Conservation (phyloP, 1,140 invertebrate genomes). For the Ostrea denselamellosa region DNA sequence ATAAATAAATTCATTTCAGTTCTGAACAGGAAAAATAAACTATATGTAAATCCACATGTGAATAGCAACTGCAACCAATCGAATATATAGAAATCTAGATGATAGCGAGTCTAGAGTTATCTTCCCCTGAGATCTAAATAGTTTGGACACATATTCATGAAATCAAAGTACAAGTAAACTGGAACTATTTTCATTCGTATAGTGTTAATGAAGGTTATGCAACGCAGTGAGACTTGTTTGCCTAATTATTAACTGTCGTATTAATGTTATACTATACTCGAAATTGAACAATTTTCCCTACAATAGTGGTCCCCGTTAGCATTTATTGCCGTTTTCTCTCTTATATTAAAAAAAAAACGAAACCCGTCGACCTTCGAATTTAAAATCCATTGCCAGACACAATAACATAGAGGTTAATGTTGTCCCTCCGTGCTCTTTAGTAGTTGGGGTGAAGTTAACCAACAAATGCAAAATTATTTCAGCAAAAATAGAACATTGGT, state of each 20-base stretch:
- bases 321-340: too few species aligned
- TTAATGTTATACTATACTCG: too few species aligned
- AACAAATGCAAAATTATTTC: not conserved
- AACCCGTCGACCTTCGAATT: conserved; percentile 14
- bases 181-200: too few species aligned
- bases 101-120: not conserved
- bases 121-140: not conserved
- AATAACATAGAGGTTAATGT: not conserved
- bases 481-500: not conserved
- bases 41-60: conserved; percentile 14
- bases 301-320: too few species aligned
- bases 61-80: not conserved
- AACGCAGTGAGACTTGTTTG: too few species aligned
- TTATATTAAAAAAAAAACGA: too few species aligned
- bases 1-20: not conserved
- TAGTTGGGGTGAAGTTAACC: not conserved
- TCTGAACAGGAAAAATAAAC: not conserved
- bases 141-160: too few species aligned
- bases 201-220: too few species aligned
- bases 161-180: too few species aligned
- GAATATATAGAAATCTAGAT: too few species aligned
- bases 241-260: too few species aligned
- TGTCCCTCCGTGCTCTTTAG: not conserved
- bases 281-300: too few species aligned
- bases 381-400: conserved; percentile 20